Conservation (phyloP, 2,113 vertebrate genomes). For the Gymnorhina tibicen region DNA sequence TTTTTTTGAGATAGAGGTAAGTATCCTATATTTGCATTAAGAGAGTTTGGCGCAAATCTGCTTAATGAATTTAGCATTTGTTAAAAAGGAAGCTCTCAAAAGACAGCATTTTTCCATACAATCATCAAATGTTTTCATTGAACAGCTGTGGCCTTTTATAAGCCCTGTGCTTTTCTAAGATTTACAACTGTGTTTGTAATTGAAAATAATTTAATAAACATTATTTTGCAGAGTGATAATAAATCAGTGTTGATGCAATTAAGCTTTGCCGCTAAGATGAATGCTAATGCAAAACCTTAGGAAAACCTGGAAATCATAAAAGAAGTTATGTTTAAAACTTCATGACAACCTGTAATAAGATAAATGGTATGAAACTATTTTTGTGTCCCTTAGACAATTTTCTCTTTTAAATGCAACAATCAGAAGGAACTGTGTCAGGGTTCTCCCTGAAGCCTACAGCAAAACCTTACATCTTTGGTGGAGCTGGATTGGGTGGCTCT, state of each 20-base stretch:
- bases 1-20: not conserved
- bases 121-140: not conserved
- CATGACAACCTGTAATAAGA: not conserved
- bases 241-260: not conserved
- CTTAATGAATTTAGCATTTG: not conserved
- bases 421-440: not conserved
- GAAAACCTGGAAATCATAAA: not conserved
- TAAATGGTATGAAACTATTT: not conserved
- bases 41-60: not conserved
- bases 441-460: not conserved
- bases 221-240: not conserved
- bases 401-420: not conserved
- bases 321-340: not conserved
- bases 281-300: not conserved
- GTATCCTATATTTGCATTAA: not conserved
- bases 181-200: not conserved
- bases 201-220: not conserved
- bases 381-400: not conserved
- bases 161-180: not conserved
- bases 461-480: not conserved
- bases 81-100: not conserved
- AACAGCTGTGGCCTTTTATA: not conserved
- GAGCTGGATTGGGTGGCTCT: not conserved
- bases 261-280: not conserved
- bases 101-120: not conserved